phyloP scores from a whole-genome alignment of 2,888 invertebrate genomes.

The Drosophila greeni region DNA sequence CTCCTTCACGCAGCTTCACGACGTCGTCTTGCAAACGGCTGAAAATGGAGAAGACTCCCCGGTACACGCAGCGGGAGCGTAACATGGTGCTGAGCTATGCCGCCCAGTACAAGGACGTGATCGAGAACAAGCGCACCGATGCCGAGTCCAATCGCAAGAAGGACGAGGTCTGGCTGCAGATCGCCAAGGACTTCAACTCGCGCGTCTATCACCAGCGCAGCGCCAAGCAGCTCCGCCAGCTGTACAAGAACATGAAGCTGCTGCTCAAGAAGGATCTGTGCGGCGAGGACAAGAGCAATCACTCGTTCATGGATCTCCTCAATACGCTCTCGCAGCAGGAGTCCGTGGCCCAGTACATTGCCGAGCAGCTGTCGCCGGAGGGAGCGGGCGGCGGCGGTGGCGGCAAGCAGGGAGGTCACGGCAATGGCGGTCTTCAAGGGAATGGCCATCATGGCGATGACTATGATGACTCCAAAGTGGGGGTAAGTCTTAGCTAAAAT shows the following conservation, averaged over 20 bases:
- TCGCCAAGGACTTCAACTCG: constrained; percentile 78
- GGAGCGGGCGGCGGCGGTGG: constrained; percentile 55
- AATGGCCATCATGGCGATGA: constrained; percentile 71
- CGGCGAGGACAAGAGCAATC: constrained; percentile 75
- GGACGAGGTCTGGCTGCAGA: constrained; percentile 78
- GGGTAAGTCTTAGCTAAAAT: constrained; percentile 10
- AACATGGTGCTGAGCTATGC: constrained; percentile 78
- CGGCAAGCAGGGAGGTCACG: constrained; percentile 10
- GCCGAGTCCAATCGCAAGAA: constrained; percentile 78
- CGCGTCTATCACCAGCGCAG: constrained; percentile 78
- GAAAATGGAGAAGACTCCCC: constrained; percentile 79
- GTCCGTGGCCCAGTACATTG: constrained; percentile 75
- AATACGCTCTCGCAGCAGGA: constrained; percentile 78
- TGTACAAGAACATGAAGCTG: constrained; percentile 79
- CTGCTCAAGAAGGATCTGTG: constrained; percentile 78
- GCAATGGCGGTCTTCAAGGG: constrained; percentile 20
- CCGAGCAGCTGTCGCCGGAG: constrained; percentile 75
- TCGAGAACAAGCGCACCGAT: constrained; percentile 78
- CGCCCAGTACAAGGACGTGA: constrained; percentile 78
- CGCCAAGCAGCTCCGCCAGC: constrained; percentile 77
- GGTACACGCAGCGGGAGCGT: constrained; percentile 78
- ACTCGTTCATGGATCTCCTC: constrained; percentile 77
- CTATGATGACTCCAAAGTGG: constrained; percentile 77
- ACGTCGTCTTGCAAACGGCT: constrained; percentile 78
- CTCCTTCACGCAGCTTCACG: constrained; percentile 72